These are phyloP conservation scores for Arrhamphus sclerolepis DNA, from an alignment of 2,797 vertebrate species.

Conservation along the genomic window DNA sequence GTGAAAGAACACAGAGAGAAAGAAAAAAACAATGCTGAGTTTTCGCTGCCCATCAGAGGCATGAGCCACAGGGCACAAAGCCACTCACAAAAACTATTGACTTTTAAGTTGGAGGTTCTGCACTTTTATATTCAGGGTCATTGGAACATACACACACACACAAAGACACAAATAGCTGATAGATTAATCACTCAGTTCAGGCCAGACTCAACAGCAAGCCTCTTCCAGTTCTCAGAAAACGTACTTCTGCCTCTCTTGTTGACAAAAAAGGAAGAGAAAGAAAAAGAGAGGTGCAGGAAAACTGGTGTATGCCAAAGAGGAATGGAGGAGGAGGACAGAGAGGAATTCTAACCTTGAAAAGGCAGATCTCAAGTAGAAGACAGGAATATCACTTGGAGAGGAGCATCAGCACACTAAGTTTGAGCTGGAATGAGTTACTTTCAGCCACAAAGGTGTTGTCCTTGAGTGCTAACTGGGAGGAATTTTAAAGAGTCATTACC, in stretches of 20 bases:
- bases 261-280: conserved; percentile 2
- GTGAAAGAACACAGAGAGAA: conserved; percentile 5
- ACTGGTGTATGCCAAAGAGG: neutral
- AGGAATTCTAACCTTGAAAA: conserved; percentile 40
- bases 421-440: conserved; percentile 35
- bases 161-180: conserved; percentile 14
- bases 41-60: conserved; percentile 41
- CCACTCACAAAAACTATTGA: conserved; percentile 48
- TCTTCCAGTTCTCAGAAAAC: conserved; percentile 32
- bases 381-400: conserved; percentile 59
- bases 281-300: conserved; percentile 7
- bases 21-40: conserved; percentile 18
- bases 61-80: conserved; percentile 46
- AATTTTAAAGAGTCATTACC: conserved; percentile 30
- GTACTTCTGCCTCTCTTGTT: conserved; percentile 34
- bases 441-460: conserved; percentile 12
- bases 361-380: conserved; percentile 46
- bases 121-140: conserved; percentile 28
- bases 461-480: conserved; percentile 15
- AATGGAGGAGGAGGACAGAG: conserved; percentile 24
- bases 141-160: conserved; percentile 11
- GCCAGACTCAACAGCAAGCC: conserved; percentile 44
- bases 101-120: conserved; percentile 42
- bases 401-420: conserved; percentile 4
- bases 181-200: conserved; percentile 52